Evolutionary conservation across 2,888 invertebrate genomes (phyloP), one percentile per base, ranked within the genome.

Genomic region (Cotesia congregata): DNA sequence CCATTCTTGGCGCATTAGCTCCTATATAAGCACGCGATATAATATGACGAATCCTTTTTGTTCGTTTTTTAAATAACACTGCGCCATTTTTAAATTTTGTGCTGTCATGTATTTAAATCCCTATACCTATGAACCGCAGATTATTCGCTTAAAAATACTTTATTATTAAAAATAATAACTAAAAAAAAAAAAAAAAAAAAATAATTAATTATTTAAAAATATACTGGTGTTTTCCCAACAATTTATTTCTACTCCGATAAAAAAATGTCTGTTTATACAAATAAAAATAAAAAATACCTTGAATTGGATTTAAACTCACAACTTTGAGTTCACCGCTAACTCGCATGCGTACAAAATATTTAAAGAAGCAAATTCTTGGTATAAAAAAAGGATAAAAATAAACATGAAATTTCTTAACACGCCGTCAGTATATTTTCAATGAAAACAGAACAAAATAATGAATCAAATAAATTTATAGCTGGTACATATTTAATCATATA

Each of bases 51-150:
- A 20, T 50, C n/a, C 17, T 30, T 59, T 70, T 30, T 59, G 50
- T 70, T 30, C 30, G 39, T 62, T 62, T 76, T 72, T 67, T 67
- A 72, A 76, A 38, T 65, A 60, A 40, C 41, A 20, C 72, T 76
- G 72, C 76, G 72, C 76, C 67, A 76, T 72, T 72, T 30, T 3
- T 3, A 30, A 30, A 3, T 30, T 72, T 74, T 68, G 39, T 17
- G 6, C 30, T 62, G 20, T 17, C 7, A 50, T 50, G 9, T 50
- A 9, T 50, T 50, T 50, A 4, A 12, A 50, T 12, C 12, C 12
- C 12, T 50, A 50, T 50, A 50, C 12, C 12, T 12, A 12, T 7
- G 7, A 9, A 50, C 50, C 50, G 12, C 50, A 50, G 12, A 50
- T 50, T 50, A 50, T 50, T 50, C 12, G 1, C 50, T 50, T 12